Evolutionary conservation across 2,113 vertebrate species (phyloP).

Genomic region (Platichthys flesus): DNA sequence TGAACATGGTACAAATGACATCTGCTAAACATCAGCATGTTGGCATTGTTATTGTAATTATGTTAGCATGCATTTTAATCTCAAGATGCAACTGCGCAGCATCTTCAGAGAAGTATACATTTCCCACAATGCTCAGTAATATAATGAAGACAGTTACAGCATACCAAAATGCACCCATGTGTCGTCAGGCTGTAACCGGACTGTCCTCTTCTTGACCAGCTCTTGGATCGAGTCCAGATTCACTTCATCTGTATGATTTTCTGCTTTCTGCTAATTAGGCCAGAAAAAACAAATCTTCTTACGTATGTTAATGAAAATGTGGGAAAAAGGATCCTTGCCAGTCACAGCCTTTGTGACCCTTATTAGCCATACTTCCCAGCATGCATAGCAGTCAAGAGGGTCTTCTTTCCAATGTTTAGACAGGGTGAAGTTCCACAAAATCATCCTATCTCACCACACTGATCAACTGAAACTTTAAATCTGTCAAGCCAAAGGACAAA

Average conservation of each 20-base stretch:
- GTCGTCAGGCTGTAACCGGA: conserved; percentile 16
- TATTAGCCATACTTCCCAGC: conserved; percentile 40
- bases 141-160: background rate
- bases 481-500: background rate
- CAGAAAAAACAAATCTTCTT: conserved; percentile 48
- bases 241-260: conserved; percentile 41
- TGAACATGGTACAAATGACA: too few relatives aligned
- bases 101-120: background rate
- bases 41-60: background rate
- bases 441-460: conserved; percentile 3
- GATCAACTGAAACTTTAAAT: conserved; percentile 3
- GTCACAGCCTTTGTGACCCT: conserved; percentile 35
- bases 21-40: background rate
- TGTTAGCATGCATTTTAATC: background rate
- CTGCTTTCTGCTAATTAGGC: conserved; percentile 50
- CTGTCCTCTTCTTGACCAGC: conserved; percentile 28
- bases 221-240: conserved; percentile 32
- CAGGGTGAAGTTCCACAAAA: conserved; percentile 7
- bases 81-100: background rate
- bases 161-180: background rate
- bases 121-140: background rate
- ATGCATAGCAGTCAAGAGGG: conserved; percentile 27
- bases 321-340: conserved; percentile 47
- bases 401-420: conserved; percentile 29
- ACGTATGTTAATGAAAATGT: conserved; percentile 43